Base-by-base conservation (phyloP, 2,888 invertebrate species). In the Zygaena filipendulae region DNA sequence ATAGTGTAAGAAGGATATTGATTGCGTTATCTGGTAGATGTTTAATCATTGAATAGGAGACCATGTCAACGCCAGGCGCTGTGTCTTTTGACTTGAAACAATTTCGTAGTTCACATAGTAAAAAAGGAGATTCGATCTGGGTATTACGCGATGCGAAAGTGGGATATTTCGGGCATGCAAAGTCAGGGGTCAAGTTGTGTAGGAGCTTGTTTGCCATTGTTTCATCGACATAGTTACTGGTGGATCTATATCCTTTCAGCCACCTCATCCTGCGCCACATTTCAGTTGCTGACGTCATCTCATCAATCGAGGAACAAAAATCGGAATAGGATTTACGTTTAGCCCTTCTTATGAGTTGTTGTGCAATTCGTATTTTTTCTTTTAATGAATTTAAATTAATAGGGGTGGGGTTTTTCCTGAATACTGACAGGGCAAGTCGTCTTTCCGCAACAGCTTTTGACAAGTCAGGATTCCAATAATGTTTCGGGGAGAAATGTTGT, bases 381-480 rank as follows among this genome's bases (percentile, higher is more conserved):
- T 42, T 13, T 11, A 40, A 21, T 10, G 13, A 22, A 10, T 21
- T 11, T 2, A 36, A 13, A 32, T 47, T 46, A 2, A 14, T 3
- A 1, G 45, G 45, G 3, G 36, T 36, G 1, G 48, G 44, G 20
- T 43, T 44, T 4, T 32, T 20, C 27, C 48, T 33, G 21, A 50
- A 45, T 8, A 16, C 16, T 1, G 38, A n/a, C 3, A 48, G 20
- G 1, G 43, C 40, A 10, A 38, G 21, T 4, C 43, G 23, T 3
- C 45, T 38, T 26, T 39, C 27, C 2, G 43, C 45, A 2, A 48
- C 37, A 6, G 26, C 18, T 30, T 35, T 40, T 3, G 47, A 47
- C 5, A 49, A 12, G 3, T 22, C 16, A 12, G 29, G 3, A 20
- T 29, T 39, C 47, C 48, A 52, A 24, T 45, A 52, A 3, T 33